Conservation (phyloP, 2,888 invertebrate species). For the Melieria crassipennis region DNA sequence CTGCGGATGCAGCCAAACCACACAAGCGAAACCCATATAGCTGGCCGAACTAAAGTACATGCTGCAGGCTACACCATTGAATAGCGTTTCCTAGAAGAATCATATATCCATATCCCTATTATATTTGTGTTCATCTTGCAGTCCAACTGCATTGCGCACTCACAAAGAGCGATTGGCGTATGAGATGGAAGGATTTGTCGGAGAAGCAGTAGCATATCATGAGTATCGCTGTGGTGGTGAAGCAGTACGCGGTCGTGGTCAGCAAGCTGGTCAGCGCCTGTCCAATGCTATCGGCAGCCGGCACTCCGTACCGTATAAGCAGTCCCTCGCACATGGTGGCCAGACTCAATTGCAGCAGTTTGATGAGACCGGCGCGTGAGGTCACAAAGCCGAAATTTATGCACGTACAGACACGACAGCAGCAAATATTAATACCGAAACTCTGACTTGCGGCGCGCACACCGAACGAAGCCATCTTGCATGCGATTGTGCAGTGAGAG, state of each 20-base stretch:
- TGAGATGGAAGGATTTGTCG: conserved; percentile 77
- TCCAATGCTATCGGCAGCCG: conserved; percentile 78
- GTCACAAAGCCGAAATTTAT: conserved; percentile 80
- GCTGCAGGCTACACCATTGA: conserved; percentile 80
- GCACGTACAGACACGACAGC: conserved; percentile 81
- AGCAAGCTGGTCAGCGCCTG: conserved; percentile 83
- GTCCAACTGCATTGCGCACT: conserved; percentile 62
- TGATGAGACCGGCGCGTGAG: conserved; percentile 77
- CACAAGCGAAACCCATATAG: conserved; percentile 82
- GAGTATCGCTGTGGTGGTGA: conserved; percentile 79
- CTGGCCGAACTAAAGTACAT: conserved; percentile 82
- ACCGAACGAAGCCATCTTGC: conserved; percentile 57
- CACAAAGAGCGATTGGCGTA: conserved; percentile 85
- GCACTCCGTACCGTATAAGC: conserved; percentile 80
- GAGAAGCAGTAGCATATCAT: conserved; percentile 83
- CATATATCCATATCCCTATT: not conserved
- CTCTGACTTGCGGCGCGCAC: conserved; percentile 58
- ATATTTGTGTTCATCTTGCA: not conserved
- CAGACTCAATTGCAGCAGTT: conserved; percentile 78
- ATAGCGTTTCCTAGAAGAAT: conserved; percentile 76
- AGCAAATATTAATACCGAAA: conserved; percentile 75
- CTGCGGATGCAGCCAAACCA: conserved; percentile 79
- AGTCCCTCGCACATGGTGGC: conserved; percentile 86
- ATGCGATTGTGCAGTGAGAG: too few species aligned
- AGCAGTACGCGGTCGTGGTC: conserved; percentile 82